Percentiles rank a stretch among this genome's conserved stretches.
These are phyloP conservation scores for Agelastica alni DNA, from an alignment of 2,888 invertebrate genomes.

Conservation along the genomic window DNA sequence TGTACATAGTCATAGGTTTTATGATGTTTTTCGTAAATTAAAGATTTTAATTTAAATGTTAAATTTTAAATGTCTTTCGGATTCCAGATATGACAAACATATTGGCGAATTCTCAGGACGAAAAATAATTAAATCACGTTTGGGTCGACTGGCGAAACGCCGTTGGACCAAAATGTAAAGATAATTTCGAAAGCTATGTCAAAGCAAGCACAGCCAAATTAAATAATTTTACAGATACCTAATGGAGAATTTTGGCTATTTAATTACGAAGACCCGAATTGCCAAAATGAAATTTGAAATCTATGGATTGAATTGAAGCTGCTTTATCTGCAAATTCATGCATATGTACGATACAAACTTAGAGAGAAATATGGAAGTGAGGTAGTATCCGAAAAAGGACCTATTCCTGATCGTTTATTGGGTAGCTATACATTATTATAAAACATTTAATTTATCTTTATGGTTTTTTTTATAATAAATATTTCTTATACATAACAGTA, in stretches of 20 bases:
- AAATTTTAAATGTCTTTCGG: too few relatives aligned
- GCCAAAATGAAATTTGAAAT: constrained; percentile 69
- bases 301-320: constrained; percentile 79
- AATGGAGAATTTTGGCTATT: constrained; percentile 73
- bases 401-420: constrained; percentile 77
- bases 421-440: too few relatives aligned
- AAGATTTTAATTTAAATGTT: too few relatives aligned
- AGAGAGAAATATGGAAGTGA: constrained; percentile 75
- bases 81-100: constrained; percentile 70
- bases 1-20: too few relatives aligned
- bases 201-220: constrained; percentile 73
- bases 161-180: constrained; percentile 62
- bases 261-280: constrained; percentile 71
- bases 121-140: constrained; percentile 74
- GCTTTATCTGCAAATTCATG: constrained; percentile 81
- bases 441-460: too few relatives aligned
- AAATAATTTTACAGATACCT: constrained; percentile 72
- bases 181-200: constrained; percentile 69
- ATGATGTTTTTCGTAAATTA: too few relatives aligned
- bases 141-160: constrained; percentile 84
- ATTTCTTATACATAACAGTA: too few relatives aligned
- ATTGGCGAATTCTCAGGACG: constrained; percentile 70
- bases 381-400: constrained; percentile 67
- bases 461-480: too few relatives aligned
- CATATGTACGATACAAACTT: constrained; percentile 76